Base-by-base conservation (phyloP, 2,888 invertebrate genomes). In the Tenthredo scrophulariae region DNA sequence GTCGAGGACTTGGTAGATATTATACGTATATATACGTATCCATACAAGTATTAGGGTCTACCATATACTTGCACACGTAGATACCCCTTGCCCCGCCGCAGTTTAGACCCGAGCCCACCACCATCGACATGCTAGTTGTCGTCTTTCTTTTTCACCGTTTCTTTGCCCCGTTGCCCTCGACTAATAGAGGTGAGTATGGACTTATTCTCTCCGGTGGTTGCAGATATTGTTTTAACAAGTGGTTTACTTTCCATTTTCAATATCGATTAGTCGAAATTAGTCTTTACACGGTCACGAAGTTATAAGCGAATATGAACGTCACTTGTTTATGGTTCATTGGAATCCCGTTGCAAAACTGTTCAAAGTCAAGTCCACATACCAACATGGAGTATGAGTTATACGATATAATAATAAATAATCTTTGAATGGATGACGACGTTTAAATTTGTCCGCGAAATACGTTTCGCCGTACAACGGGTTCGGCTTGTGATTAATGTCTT, bases 101-200 rank as follows among this genome's bases (percentile, higher is more conserved):
- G 50, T 29, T 26, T 54, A 29, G 29, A 43, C 54, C 46, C 7
- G 29, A 33, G 46, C 77, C 77, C 80, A 58, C 80, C 80, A 40
- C 80, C 80, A 80, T 40, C 58, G 58, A 80, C 26, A 80, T 37
- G 80, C 22, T 37, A 29, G 80, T 80, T 80, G 50, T 40, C 54
- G 26, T 77, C 15, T 80, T 80, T 62, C 50, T 80, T 80, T 80
- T 80, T 62, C 40, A 62, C 40, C 62, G 58, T 80, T 62, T 80
- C 80, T 80, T 40, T 80, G 80, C 67, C 83, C 70, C 83, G 83
- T 83, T 70, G 50, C 83, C 83, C 67, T 67, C 46, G 46, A 67
- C 70, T 65, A 65, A 70, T 67, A 65, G 67, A 83, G 26, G 67
- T 33, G 46, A 67, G 29, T 43, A 43, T 67, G n/a, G 46, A 70